phyloP scores from a whole-genome alignment of 2,888 invertebrate species.

The Subacronicta megacephala region DNA sequence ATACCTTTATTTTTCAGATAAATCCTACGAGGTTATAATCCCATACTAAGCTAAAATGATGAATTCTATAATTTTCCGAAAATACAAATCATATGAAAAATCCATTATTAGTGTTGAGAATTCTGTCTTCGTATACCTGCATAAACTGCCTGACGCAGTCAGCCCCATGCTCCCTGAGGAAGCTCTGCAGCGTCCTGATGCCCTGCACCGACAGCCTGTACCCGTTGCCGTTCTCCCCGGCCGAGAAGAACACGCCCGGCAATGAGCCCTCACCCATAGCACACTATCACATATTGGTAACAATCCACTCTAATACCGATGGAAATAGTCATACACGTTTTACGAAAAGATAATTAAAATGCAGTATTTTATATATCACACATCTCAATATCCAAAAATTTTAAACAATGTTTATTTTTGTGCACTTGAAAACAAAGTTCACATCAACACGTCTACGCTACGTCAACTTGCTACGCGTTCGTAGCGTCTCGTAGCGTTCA shows the following conservation, averaged over 20 bases:
- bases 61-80: no score
- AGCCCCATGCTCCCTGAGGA: slow-evolving; percentile 91
- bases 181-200: slow-evolving; percentile 90
- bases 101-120: no score
- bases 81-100: no score
- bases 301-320: slow-evolving; percentile 16
- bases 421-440: slow-evolving; percentile 33
- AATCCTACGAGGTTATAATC: no score
- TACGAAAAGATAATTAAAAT: no score
- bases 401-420: not conserved
- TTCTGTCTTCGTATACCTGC: slow-evolving; percentile 83
- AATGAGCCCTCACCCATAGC: slow-evolving; percentile 76
- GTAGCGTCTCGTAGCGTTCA: slow-evolving; percentile 66
- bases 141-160: slow-evolving; percentile 91
- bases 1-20: no score
- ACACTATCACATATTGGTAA: slow-evolving; percentile 56
- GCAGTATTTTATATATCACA: slow-evolving; percentile 1
- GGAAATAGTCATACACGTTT: no score
- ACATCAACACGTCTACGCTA: slow-evolving; percentile 13
- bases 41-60: no score
- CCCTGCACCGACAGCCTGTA: slow-evolving; percentile 90
- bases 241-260: slow-evolving; percentile 77
- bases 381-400: no score
- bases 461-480: slow-evolving; percentile 50
- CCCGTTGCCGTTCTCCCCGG: slow-evolving; percentile 87